Evolutionary conservation across 2,888 invertebrate species (phyloP), one percentile per base, ranked within the genome.

Genomic region (Malthinus seriepunctatus): DNA sequence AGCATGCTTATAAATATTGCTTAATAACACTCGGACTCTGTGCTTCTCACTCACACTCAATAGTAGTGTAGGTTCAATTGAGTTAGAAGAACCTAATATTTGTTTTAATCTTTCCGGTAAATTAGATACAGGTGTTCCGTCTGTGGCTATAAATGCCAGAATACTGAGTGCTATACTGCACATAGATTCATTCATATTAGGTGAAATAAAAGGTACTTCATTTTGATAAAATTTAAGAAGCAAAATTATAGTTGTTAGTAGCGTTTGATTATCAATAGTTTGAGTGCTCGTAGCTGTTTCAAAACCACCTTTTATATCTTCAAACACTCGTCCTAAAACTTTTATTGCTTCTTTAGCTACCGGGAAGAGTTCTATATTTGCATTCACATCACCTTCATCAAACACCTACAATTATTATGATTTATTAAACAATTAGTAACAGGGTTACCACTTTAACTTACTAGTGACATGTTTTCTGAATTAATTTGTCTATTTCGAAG

Each of bases 341-440:
- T 64, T 60, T 32, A 39, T 53, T 8, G 67, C 63, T 8, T 45
- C 38, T 15, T 58, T 57, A 9, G 67, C 62, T 3, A 69, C 52
- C 7, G 71, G 68, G 10, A 34, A 54, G 8, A 39, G 33, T 76
- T 88, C 88, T 39, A 83, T 76, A 68, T 80, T 84, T 38, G 81
- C 79, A 71, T 87, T 88, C 59, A 81, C 78, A 69, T 87, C 87
- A 60, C 85, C 86, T 68, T 84, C 83, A 64, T 88, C 87, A 73
- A 88, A 88, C 0, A 87, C 83, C 68, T 85, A 78, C 58, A 55
- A 39, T 35, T 35, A 8, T 4, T 2, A 11, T 12, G 0, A 12
- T 12, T 39, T 12, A 14, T 38, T 38, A 39, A 39, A 9, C 3
- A 9, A 15, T n/a, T 11, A 39, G n/a, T 39, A n/a, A n/a, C 11